phyloP scores from a whole-genome alignment of 2,888 invertebrate genomes.

The Pollenia angustigena region DNA sequence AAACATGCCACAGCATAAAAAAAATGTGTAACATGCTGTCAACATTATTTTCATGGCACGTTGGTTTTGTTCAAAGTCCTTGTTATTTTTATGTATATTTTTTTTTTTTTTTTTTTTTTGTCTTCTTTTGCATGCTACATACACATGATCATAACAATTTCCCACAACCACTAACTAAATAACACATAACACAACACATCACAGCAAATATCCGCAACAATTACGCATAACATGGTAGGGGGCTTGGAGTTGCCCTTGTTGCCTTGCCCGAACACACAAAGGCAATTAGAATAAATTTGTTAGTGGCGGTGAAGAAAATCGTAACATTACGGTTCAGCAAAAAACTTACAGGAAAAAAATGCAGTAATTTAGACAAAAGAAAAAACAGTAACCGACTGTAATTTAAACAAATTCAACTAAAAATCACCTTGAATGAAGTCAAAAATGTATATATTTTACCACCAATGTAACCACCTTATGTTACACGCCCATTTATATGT shows the following conservation, averaged over 20 bases:
- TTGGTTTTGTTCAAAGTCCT: constrained; percentile 68
- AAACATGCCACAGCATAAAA: constrained; percentile 37
- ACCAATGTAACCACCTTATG: constrained; percentile 77
- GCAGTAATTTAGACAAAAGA: constrained; percentile 59
- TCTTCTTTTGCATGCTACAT: constrained; percentile 12
- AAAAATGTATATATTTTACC: constrained; percentile 34
- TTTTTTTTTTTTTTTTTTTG: constrained; percentile 36
- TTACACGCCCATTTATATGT: constrained; percentile 82
- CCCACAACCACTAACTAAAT: constrained; percentile 71
- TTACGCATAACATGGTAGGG: constrained; percentile 65
- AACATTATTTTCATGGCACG: constrained; percentile 69
- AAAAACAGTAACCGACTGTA: constrained; percentile 40
- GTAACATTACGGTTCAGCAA: constrained; percentile 51
- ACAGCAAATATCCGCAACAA: constrained; percentile 71
- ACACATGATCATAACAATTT: constrained; percentile 42
- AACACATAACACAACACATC: constrained; percentile 57
- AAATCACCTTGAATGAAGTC: constrained; percentile 64
- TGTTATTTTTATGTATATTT: constrained; percentile 53
- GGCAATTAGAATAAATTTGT: constrained; percentile 74
- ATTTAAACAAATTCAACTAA: constrained; percentile 63
- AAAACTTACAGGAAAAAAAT: constrained; percentile 1
- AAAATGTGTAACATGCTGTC: constrained; percentile 68
- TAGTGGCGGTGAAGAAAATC: constrained; percentile 69
- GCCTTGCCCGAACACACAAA: constrained; percentile 40
- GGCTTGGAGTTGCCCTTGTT: constrained; percentile 21